Evolutionary conservation across 2,888 invertebrate genomes (phyloP).

Genomic region (Diaperis boleti): DNA sequence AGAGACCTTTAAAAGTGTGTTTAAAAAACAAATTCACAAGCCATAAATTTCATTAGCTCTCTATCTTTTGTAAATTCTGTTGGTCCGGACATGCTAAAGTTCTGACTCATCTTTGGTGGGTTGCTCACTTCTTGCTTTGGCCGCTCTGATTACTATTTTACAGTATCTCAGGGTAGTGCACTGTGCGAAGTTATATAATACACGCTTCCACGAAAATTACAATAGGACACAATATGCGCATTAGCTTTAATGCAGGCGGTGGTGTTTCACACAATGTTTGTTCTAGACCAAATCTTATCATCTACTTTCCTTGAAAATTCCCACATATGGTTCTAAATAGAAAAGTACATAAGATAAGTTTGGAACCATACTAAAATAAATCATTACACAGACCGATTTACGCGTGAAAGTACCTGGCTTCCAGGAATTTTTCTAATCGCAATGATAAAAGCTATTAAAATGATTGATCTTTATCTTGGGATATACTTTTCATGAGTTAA

Average conservation of each 20-base stretch:
- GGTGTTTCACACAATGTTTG: no score
- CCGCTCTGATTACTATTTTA: conserved; percentile 25
- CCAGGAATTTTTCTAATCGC: background rate
- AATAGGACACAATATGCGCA: no score
- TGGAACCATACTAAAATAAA: no score
- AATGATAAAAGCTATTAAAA: background rate
- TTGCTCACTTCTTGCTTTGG: conserved; percentile 42
- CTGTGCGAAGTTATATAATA: conserved; percentile 15
- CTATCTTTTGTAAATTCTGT: conserved; percentile 38
- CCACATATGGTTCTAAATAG: no score
- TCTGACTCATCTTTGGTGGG: conserved; percentile 52
- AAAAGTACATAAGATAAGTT: no score
- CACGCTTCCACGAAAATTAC: background rate
- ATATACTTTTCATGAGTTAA: background rate
- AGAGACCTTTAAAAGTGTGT: conserved; percentile 24
- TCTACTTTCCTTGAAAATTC: no score
- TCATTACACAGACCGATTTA: no score
- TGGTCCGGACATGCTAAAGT: conserved; percentile 50
- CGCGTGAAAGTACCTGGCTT: conserved; percentile 1
- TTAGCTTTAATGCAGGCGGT: no score
- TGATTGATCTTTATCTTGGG: background rate
- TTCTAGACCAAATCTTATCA: no score
- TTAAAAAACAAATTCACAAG: conserved; percentile 24
- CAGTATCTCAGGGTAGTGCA: conserved; percentile 12
- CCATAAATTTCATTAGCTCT: conserved; percentile 13